Conservation (phyloP, 2,113 vertebrate species). For the Serilophus lunatus region DNA sequence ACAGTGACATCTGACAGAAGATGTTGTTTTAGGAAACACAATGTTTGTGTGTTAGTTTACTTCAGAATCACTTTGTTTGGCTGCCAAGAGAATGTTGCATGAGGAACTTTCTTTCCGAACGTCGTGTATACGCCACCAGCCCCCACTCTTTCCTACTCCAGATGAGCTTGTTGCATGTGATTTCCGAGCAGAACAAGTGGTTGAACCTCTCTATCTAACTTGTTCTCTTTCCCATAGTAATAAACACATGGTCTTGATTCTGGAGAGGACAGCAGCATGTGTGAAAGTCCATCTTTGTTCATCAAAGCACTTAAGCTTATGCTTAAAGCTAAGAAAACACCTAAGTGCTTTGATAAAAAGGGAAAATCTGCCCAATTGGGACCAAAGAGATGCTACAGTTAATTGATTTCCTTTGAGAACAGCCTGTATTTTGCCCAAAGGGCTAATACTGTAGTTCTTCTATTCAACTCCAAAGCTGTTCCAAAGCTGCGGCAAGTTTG, state of each 20-base stretch:
- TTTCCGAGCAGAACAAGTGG: not conserved
- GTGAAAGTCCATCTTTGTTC: constrained; percentile 18
- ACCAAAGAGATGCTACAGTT: constrained; percentile 30
- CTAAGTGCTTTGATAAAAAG: constrained; percentile 23
- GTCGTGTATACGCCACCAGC: not conserved
- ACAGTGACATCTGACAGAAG: not conserved
- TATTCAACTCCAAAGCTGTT: not conserved
- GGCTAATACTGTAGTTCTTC: constrained; percentile 3
- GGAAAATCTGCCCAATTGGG: not conserved
- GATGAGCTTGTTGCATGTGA: not conserved
- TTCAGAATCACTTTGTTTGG: constrained; percentile 17
- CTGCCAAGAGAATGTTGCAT: not conserved
- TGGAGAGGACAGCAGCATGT: not conserved
- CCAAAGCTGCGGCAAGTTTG: constrained; percentile 38
- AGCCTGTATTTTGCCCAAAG: not conserved
- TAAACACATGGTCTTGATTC: not conserved
- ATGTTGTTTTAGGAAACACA: not conserved
- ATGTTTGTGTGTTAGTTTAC: not conserved
- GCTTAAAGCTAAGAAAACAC: constrained; percentile 24
- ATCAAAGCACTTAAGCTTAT: not conserved
- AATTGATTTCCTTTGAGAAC: constrained; percentile 46
- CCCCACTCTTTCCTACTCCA: not conserved
- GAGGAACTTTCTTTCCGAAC: not conserved
- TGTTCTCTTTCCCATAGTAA: not conserved
- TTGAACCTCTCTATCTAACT: not conserved